Conservation (phyloP, 1,140 invertebrate species). For the Diabrotica virgifera region DNA sequence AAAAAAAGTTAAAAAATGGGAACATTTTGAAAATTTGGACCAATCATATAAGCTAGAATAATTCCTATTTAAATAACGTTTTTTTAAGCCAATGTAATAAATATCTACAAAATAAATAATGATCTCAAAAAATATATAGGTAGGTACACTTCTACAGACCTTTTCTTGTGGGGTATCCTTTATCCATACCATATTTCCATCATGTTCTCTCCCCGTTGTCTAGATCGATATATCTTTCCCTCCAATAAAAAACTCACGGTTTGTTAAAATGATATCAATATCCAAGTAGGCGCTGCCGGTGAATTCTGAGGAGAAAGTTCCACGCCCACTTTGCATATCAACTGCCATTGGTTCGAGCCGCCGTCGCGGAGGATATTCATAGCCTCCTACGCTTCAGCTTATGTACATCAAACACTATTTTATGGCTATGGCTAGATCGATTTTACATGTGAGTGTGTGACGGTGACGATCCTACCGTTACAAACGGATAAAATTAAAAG, state of each 20-base stretch:
- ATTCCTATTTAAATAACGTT: too few relatives aligned
- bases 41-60: too few relatives aligned
- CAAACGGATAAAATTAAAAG: too few relatives aligned
- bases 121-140: too few relatives aligned
- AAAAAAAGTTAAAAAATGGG: too few relatives aligned
- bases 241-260: slow-evolving; percentile 31
- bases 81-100: too few relatives aligned
- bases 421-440: slow-evolving; percentile 18
- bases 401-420: slow-evolving; percentile 12
- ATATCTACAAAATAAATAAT: too few relatives aligned
- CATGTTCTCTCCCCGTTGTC: not conserved
- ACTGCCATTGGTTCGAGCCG: slow-evolving; percentile 32
- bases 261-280: slow-evolving; percentile 28
- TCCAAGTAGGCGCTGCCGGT: slow-evolving; percentile 25
- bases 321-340: slow-evolving; percentile 41
- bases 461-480: too few relatives aligned
- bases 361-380: slow-evolving; percentile 9
- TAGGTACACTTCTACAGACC: too few relatives aligned
- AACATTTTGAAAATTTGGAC: too few relatives aligned
- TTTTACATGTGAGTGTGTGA: slow-evolving; percentile 6
- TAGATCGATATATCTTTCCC: not conserved
- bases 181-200: too few relatives aligned
- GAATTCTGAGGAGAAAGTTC: slow-evolving; percentile 29
- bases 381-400: slow-evolving; percentile 28
- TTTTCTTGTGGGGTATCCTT: too few relatives aligned